Evolutionary conservation across 1,140 invertebrate species (phyloP).

Genomic region (Xylocopa sonorina): DNA sequence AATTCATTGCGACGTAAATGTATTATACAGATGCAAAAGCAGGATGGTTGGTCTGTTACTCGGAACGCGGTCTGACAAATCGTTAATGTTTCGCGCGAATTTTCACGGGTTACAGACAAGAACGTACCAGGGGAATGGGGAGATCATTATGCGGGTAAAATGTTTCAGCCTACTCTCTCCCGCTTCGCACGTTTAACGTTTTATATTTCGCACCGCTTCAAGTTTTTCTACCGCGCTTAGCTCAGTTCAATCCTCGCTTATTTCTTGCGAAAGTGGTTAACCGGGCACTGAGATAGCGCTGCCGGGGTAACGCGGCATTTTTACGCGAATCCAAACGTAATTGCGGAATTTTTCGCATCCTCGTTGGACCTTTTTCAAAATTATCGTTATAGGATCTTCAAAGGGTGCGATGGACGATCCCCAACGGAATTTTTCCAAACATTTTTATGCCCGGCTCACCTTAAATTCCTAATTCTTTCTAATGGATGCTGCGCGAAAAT

Average conservation of each 20-base stretch:
- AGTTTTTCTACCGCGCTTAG: background rate
- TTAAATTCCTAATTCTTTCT: background rate
- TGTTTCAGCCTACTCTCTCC: background rate
- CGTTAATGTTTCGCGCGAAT: background rate
- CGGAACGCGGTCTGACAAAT: background rate
- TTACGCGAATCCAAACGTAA: background rate
- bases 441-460: background rate
- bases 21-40: conserved; percentile 1
- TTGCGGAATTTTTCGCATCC: background rate
- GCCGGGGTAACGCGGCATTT: background rate
- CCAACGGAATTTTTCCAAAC: background rate
- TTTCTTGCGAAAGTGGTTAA: conserved; percentile 9
- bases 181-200: conserved; percentile 1
- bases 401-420: background rate
- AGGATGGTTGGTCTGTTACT: background rate
- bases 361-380: background rate
- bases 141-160: conserved; percentile 35
- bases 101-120: background rate
- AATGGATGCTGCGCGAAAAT: background rate
- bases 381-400: background rate
- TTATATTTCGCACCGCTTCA: conserved; percentile 13
- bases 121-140: conserved; percentile 17
- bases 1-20: conserved; percentile 29
- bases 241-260: background rate
- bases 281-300: background rate